Conservation (phyloP, 2,888 invertebrate species). For the Candidula unifasciata region DNA sequence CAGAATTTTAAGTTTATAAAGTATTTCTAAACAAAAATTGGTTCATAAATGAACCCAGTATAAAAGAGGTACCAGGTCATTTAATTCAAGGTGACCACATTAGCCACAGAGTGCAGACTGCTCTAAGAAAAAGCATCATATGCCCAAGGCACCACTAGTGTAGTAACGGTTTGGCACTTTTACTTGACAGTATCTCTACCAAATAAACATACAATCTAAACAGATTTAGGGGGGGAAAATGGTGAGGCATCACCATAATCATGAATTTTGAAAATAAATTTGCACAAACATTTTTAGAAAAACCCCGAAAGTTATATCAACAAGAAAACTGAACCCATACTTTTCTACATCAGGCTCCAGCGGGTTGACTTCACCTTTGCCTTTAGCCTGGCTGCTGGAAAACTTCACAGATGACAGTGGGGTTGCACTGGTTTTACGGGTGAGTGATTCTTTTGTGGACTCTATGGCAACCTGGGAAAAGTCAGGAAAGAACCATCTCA, state of each 20-base stretch:
- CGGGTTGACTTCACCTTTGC: slow-evolving; percentile 43
- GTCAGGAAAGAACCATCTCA: too few species aligned
- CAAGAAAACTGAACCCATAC: slow-evolving; percentile 10
- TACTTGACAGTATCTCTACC: too few species aligned
- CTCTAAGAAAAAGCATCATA: too few species aligned
- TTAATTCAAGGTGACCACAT: too few species aligned
- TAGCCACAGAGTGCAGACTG: too few species aligned
- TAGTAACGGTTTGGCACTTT: too few species aligned
- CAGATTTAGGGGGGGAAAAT: neutral
- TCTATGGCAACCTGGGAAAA: slow-evolving; percentile 44
- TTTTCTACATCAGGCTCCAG: slow-evolving; percentile 49
- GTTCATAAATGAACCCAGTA: too few species aligned
- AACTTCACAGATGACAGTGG: slow-evolving; percentile 35
- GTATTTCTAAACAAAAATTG: too few species aligned
- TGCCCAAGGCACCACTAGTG: too few species aligned
- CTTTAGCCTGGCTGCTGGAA: slow-evolving; percentile 2
- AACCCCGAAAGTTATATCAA: neutral
- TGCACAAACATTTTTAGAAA: neutral
- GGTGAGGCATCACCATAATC: neutral
- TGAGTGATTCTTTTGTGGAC: slow-evolving; percentile 40
- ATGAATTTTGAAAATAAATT: neutral
- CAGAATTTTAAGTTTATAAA: too few species aligned
- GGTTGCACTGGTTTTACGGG: slow-evolving; percentile 48
- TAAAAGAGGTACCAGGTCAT: too few species aligned
- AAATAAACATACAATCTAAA: too few species aligned